Evolutionary conservation across 2,888 invertebrate genomes (phyloP).

Genomic region (Nephrotoma guestfalica): DNA sequence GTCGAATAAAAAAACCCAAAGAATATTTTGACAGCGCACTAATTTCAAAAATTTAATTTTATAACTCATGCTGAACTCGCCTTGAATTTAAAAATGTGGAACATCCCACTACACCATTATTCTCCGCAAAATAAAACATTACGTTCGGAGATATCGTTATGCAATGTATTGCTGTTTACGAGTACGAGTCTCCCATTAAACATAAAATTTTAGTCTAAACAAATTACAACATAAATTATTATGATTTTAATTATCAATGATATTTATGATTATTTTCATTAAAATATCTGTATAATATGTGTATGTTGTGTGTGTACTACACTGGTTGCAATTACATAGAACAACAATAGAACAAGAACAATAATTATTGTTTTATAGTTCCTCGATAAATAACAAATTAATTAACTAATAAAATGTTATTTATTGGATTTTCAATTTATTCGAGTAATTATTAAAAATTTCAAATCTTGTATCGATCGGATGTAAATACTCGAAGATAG

Average conservation of each 20-base stretch:
- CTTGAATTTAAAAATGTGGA: too few relatives aligned
- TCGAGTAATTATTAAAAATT: too few relatives aligned
- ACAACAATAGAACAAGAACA: not conserved
- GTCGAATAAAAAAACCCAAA: too few relatives aligned
- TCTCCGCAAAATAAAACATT: too few relatives aligned
- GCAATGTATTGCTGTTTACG: not conserved
- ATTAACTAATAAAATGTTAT: not conserved
- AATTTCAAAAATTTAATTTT: too few relatives aligned
- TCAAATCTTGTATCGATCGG: too few relatives aligned
- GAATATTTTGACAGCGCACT: too few relatives aligned
- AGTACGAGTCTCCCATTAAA: not conserved
- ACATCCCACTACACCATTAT: too few relatives aligned
- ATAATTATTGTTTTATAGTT: not conserved
- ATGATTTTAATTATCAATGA: not conserved
- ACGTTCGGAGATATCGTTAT: not conserved
- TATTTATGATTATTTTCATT: not conserved
- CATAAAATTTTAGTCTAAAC: not conserved
- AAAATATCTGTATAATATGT: not conserved
- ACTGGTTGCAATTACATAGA: not conserved
- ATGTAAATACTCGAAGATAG: too few relatives aligned
- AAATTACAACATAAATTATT: not conserved
- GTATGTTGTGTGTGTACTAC: not conserved
- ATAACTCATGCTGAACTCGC: too few relatives aligned
- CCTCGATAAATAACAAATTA: not conserved
- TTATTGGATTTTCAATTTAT: not conserved